These are phyloP conservation scores for Drosophila demipolita DNA, from an alignment of 2,888 invertebrate genomes.

Conservation along the genomic window DNA sequence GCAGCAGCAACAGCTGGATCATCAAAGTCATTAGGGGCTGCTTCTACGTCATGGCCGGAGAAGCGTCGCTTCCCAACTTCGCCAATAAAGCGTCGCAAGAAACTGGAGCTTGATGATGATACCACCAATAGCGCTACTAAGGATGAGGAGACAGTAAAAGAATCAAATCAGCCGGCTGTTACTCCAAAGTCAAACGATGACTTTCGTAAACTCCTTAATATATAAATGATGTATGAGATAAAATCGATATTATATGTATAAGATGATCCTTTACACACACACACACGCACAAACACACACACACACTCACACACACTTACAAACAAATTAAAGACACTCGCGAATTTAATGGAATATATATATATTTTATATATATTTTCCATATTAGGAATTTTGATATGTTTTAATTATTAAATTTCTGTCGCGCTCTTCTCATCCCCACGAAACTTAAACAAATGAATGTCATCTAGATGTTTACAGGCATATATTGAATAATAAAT, in stretches of 20 bases:
- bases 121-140: slow-evolving; percentile 37
- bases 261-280: neutral
- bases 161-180: slow-evolving; percentile 12
- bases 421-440: neutral
- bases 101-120: slow-evolving; percentile 56
- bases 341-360: neutral
- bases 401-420: neutral
- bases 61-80: slow-evolving; percentile 61
- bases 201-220: slow-evolving; percentile 81
- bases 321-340: neutral
- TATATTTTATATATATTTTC: slow-evolving; percentile 1
- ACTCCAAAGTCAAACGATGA: slow-evolving; percentile 81
- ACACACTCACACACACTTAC: neutral
- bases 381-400: slow-evolving; percentile 1
- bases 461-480: slow-evolving; percentile 5
- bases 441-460: neutral
- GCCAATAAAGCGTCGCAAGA: slow-evolving; percentile 77
- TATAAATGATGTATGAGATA: slow-evolving; percentile 20
- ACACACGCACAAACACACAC: neutral
- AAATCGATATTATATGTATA: slow-evolving; percentile 3
- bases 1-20: slow-evolving; percentile 69
- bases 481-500: neutral
- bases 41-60: slow-evolving; percentile 38
- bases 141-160: neutral
- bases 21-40: slow-evolving; percentile 74